These are phyloP conservation scores for Anastrepha obliqua DNA, from an alignment of 1,140 invertebrate genomes.

Conservation along the genomic window DNA sequence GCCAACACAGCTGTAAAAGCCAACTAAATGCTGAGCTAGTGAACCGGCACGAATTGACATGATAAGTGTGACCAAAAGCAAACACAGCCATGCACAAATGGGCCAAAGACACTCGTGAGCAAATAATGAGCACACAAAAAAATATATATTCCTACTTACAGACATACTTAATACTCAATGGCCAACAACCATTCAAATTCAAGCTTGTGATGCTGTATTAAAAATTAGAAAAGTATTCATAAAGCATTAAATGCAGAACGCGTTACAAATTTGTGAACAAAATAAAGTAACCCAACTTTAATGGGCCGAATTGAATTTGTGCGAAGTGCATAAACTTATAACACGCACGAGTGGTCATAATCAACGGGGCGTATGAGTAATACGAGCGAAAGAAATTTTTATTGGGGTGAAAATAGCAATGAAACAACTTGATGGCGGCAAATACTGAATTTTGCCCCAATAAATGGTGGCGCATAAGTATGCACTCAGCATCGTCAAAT, in stretches of 20 bases:
- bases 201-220: not conserved
- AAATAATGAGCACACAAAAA: not conserved
- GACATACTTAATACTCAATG: too few relatives aligned
- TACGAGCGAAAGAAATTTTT: not conserved
- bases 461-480: too few relatives aligned
- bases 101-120: not conserved
- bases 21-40: not conserved
- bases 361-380: not conserved
- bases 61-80: not conserved
- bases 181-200: not conserved
- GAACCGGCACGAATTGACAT: not conserved
- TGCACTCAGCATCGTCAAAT: not conserved
- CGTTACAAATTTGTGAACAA: too few relatives aligned
- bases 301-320: not conserved
- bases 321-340: not conserved
- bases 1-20: not conserved
- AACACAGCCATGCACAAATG: not conserved
- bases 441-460: conserved; percentile 2
- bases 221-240: not conserved
- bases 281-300: not conserved
- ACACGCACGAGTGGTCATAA: not conserved
- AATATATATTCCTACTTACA: not conserved
- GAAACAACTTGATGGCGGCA: not conserved
- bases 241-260: not conserved
- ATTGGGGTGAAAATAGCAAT: not conserved